Evolutionary conservation across 35 echinoderm and acorn worm genomes (phyloP).

Genomic region (Lytechinus variegatus): DNA sequence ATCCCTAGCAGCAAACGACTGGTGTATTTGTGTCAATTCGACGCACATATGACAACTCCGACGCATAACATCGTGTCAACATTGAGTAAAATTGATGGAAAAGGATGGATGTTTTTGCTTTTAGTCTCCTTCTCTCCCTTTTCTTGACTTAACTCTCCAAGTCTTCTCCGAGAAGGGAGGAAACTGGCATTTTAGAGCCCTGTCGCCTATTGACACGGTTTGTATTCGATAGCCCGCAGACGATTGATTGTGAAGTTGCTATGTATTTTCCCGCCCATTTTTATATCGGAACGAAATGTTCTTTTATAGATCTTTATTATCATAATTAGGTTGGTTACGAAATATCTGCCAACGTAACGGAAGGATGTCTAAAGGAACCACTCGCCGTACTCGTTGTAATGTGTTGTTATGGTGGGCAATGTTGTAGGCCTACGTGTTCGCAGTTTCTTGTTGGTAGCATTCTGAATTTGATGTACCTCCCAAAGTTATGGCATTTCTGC

Average conservation of each 20-base stretch:
- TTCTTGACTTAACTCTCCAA: neutral
- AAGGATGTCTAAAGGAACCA: too few relatives aligned
- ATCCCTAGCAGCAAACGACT: neutral
- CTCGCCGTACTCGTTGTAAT: too few relatives aligned
- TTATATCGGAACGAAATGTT: neutral
- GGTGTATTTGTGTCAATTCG: conserved; percentile 12
- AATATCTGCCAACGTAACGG: neutral
- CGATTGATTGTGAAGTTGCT: neutral
- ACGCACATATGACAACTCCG: conserved; percentile 1
- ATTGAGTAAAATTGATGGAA: neutral
- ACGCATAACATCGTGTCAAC: conserved; percentile 2
- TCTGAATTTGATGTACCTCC: too few relatives aligned
- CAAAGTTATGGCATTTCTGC: too few relatives aligned
- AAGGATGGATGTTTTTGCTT: neutral
- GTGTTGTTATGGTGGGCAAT: too few relatives aligned
- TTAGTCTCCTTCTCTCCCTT: neutral
- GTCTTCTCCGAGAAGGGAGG: neutral
- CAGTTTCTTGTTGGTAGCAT: too few relatives aligned
- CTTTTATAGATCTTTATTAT: neutral
- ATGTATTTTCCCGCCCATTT: neutral
- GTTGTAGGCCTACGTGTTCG: too few relatives aligned
- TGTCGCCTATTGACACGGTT: neutral
- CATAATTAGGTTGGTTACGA: neutral
- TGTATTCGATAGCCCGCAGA: neutral
- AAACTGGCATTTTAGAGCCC: conserved; percentile 1